These are phyloP conservation scores for Halisarca cf. caerulea DNA, from an alignment of 37 sponge, comb jelly and placozoan species.

Conservation along the genomic window DNA sequence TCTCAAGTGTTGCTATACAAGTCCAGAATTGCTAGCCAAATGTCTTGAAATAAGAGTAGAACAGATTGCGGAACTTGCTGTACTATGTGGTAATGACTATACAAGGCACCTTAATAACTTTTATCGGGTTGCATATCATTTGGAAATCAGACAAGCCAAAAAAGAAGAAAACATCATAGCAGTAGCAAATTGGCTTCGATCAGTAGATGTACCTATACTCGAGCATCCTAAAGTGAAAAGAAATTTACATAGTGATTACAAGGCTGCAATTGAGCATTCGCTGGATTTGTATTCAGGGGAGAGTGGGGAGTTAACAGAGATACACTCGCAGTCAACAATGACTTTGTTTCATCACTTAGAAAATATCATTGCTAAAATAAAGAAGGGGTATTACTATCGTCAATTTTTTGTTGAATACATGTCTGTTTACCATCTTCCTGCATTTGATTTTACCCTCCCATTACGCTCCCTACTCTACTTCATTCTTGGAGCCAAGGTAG, in stretches of 20 bases:
- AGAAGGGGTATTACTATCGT: constrained; percentile 25
- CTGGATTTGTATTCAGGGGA: not conserved
- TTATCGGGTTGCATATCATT: not conserved
- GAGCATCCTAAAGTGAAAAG: not conserved
- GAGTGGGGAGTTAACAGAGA: not conserved
- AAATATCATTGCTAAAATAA: not conserved
- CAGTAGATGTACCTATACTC: not conserved
- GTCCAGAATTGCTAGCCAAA: constrained; percentile 8
- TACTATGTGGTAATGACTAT: constrained; percentile 60
- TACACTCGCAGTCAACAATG: not conserved
- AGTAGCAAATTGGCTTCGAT: not conserved
- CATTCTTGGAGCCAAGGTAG: constrained; percentile 13
- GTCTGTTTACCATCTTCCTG: constrained; percentile 19
- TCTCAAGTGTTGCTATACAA: not conserved
- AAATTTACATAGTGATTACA: not conserved
- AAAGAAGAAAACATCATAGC: not conserved
- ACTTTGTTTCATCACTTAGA: not conserved
- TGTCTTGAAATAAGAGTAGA: constrained; percentile 8
- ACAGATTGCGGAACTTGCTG: constrained; percentile 49
- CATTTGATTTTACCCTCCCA: constrained; percentile 40
- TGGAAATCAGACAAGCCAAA: not conserved
- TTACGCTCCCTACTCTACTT: constrained; percentile 37
- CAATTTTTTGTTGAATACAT: constrained; percentile 28
- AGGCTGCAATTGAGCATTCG: not conserved
- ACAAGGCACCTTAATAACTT: constrained; percentile 26